Evolutionary conservation across 2,888 invertebrate species (phyloP), one percentile per base, ranked within the genome.

Genomic region (Aplocera efformata): DNA sequence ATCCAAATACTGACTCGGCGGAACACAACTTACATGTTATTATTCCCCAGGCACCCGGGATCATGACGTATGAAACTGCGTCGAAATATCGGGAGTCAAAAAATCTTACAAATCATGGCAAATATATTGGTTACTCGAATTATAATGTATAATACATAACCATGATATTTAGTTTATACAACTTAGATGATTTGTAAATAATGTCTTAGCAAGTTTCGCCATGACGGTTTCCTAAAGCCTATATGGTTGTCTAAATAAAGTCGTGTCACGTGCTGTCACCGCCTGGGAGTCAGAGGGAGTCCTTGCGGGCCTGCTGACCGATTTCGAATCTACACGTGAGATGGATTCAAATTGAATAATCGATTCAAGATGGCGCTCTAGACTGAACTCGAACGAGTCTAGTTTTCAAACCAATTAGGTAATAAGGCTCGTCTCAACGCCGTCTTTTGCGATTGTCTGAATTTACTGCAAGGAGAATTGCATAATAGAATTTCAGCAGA

Each of bases 311-410:
- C 54, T 57, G 57, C 69, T 73, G 79, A 73, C 80, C 83, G 79
- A 76, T 68, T 79, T 71, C 61, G 61, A 67, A 62, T 65, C 56
- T 65, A 67, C 74, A 67, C 75, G 76, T 75, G 77, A 76, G 71
- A 74, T 64, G 75, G 72, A 68, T 78, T 67, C 64, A 65, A 77
- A 83, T 78, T 64, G 72, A 67, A 75, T 75, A 75, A 80, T 81
- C 78, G 77, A 80, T 80, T 74, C 63, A 54, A 59, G 60, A 72
- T 61, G 60, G 59, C 53, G 49, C 32, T 47, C 50, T 9, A 41
- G 42, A 49, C 42, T 50, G 43, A 38, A 31, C 40, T 32, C 29
- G 24, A 48, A 23, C 25, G 37, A 45, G 21, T 48, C 34, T 29
- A 31, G 40, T 36, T 44, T 44, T 37, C 26, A 32, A 51, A 42